Base-by-base conservation (phyloP, 2,113 vertebrate genomes). In the Prietella phreatophila region DNA sequence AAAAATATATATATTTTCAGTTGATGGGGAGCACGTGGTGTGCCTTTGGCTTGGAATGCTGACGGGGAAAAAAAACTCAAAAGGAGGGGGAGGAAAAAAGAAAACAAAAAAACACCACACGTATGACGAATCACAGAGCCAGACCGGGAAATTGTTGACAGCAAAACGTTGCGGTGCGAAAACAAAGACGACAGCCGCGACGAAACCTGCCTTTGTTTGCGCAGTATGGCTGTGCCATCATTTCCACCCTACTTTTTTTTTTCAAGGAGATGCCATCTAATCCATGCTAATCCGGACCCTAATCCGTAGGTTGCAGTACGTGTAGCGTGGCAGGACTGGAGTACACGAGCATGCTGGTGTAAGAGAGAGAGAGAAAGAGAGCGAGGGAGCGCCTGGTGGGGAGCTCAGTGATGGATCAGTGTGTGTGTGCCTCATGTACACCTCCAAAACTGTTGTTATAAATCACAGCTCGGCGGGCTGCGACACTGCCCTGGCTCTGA, bases 191-290 rank as follows among this genome's bases (percentile, higher is more conserved):
- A 86, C 87, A 90, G 85, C 84, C 71, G 71, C 55, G 58, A 76
- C 56, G 27, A 90, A 90, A 90, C 88, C 90, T 85, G 84, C 91
- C 91, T 93, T 91, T 92, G 88, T 91, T 87, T 80, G 79, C 89
- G 86, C 83, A 85, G 60, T 88, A 91, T 88, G 87, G 91, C 88
- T 90, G 92, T 93, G 90, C 90, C 93, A 93, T 93, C 90, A 89
- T 91, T 91, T 89, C 87, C 61, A 9, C 33, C 56, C 2, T 19
- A n/a, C 39, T 8, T 2, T 93, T 85, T 87, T 84, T 92, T 92
- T 90, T 92, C 88, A 84, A 15, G 86, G 85, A 90, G 93, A 93
- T 93, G 88, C 89, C 88, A 93, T 93, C 93, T 93, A 94, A 95
- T 94, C 94, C 92, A 39, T 60, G 75, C 87, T 94, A 93, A 95